A percentile compares a stretch with the other conserved stretches of the same genome.
Evolutionary conservation across 1,140 invertebrate genomes (phyloP).

Genomic region (Pemphigus obesinymphae): DNA sequence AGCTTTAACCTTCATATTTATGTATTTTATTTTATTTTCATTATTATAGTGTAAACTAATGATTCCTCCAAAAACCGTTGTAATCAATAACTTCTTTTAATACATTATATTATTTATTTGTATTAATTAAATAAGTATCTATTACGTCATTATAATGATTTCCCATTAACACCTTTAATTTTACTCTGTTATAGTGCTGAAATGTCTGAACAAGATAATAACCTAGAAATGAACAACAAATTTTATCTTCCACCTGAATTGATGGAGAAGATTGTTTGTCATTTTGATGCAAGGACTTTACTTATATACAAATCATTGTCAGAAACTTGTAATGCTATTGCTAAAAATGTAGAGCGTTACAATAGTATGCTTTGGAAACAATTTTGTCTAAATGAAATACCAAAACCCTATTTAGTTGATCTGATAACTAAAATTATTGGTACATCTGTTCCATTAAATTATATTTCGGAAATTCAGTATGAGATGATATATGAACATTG

Average conservation of each 20-base stretch:
- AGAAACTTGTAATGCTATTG: not conserved
- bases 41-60: too few species aligned
- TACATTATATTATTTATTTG: too few species aligned
- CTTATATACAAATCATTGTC: not conserved
- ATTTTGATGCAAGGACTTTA: slow-evolving; percentile 11
- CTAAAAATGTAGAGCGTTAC: not conserved
- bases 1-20: too few species aligned
- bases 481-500: not conserved
- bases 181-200: not conserved
- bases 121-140: too few species aligned
- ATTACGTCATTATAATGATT: too few species aligned
- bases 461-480: not conserved
- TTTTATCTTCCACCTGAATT: slow-evolving; percentile 9
- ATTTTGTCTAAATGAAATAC: not conserved
- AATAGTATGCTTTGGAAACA: not conserved
- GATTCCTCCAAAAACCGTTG: too few species aligned
- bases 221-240: not conserved
- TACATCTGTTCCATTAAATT: not conserved
- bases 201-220: not conserved
- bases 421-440: not conserved
- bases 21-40: too few species aligned
- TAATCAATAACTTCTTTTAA: too few species aligned
- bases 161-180: not conserved
- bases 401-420: slow-evolving; percentile 12
- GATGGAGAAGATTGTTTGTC: slow-evolving; percentile 4